Evolutionary conservation across 2,113 vertebrate genomes (phyloP).

Genomic region (Engystomops pustulosus): DNA sequence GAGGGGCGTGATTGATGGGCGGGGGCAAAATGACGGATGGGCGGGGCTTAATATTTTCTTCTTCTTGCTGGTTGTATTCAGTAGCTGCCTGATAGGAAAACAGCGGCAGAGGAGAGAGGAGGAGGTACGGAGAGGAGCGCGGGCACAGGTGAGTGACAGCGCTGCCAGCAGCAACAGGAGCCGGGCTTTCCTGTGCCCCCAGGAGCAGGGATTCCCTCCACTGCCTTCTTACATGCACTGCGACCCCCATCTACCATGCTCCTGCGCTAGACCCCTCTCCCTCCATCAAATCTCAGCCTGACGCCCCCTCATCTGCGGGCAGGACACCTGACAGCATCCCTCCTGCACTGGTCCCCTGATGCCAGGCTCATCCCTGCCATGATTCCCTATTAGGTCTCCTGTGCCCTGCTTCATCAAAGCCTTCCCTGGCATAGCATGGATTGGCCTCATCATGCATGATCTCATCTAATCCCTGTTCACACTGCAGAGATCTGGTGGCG

Average conservation of each 20-base stretch:
- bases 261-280: neutral
- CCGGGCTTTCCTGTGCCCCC: conserved; percentile 31
- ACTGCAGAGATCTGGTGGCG: neutral
- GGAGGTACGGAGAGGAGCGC: conserved; percentile 45
- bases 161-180: neutral
- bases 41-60: neutral
- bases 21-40: neutral
- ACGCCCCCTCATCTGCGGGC: conserved; percentile 9
- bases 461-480: neutral
- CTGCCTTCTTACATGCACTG: too few relatives aligned
- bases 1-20: conserved; percentile 41
- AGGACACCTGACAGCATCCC: conserved; percentile 7
- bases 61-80: conserved; percentile 48
- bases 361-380: neutral
- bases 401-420: conserved; percentile 21
- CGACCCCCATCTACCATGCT: neutral
- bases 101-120: conserved; percentile 44
- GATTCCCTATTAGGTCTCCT: neutral
- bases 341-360: neutral
- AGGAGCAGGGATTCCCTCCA: conserved; percentile 21
- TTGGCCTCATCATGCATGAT: neutral
- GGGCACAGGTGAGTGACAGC: conserved; percentile 52
- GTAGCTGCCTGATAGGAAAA: conserved; percentile 48
- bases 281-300: neutral
- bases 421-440: conserved; percentile 31